Evolutionary conservation across 2,113 vertebrate species (phyloP).

Genomic region (Dolichotis patagonum): DNA sequence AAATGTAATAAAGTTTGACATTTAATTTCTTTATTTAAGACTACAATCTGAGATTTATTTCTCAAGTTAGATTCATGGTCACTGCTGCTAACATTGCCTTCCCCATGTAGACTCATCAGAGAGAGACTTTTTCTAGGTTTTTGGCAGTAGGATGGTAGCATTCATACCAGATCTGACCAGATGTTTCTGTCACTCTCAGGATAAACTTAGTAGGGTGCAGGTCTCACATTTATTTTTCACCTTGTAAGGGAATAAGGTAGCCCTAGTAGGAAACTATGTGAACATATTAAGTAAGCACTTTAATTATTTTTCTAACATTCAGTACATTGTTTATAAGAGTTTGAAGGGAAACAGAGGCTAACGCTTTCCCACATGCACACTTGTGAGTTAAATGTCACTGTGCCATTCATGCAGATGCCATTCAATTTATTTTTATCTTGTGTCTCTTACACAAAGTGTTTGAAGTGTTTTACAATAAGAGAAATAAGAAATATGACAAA

Average conservation of each 20-base stretch:
- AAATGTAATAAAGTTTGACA: neutral
- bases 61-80: neutral
- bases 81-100: neutral
- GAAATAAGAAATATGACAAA: conserved; percentile 58
- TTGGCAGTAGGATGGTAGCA: too few species aligned
- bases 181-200: neutral
- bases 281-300: neutral
- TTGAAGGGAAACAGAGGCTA: neutral
- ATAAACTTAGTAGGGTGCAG: neutral
- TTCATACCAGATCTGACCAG: neutral
- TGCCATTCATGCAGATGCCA: neutral
- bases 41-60: neutral
- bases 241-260: neutral
- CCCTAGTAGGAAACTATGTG: neutral
- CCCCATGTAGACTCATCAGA: neutral
- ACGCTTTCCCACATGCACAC: neutral
- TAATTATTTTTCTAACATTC: neutral
- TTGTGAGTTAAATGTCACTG: neutral
- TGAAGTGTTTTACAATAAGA: conserved; percentile 43
- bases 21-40: conserved; percentile 26
- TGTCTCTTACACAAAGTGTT: neutral
- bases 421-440: conserved; percentile 53
- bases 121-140: neutral
- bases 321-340: neutral
- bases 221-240: neutral